These are phyloP conservation scores for Nyctereutes procyonoides DNA, from an alignment of 2,113 vertebrate genomes.

Conservation along the genomic window DNA sequence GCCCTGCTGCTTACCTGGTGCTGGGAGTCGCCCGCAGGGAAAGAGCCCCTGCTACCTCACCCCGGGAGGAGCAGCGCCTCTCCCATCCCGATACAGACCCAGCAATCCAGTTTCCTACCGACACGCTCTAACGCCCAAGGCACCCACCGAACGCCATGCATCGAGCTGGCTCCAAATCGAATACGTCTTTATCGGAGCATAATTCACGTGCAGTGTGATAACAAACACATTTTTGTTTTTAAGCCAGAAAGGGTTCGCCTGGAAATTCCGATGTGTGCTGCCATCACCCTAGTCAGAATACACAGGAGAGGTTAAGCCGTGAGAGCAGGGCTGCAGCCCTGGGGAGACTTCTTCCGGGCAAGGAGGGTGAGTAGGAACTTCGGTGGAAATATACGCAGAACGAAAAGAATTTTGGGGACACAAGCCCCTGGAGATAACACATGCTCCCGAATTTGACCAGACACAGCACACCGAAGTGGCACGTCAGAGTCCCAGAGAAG, in stretches of 20 bases:
- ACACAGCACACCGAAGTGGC: not conserved
- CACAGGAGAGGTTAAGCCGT: not conserved
- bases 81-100: not conserved
- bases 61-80: not conserved
- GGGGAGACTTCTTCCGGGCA: not conserved
- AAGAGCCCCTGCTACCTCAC: not conserved
- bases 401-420: constrained; percentile 9
- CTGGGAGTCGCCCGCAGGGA: not conserved
- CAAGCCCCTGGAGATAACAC: not conserved
- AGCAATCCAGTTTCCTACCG: not conserved
- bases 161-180: not conserved
- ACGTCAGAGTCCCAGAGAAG: not conserved
- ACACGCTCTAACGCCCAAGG: not conserved
- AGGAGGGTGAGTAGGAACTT: not conserved
- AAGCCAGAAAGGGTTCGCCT: not conserved
- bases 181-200: not conserved
- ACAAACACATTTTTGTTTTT: not conserved
- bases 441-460: not conserved
- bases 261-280: not conserved
- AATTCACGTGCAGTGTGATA: not conserved
- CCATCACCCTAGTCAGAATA: not conserved
- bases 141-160: not conserved
- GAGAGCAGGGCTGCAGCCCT: not conserved
- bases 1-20: not conserved
- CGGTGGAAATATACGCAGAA: constrained; percentile 19